Base-by-base conservation (phyloP, 2,797 vertebrate genomes). In the Rhinatrema bivittatum region DNA sequence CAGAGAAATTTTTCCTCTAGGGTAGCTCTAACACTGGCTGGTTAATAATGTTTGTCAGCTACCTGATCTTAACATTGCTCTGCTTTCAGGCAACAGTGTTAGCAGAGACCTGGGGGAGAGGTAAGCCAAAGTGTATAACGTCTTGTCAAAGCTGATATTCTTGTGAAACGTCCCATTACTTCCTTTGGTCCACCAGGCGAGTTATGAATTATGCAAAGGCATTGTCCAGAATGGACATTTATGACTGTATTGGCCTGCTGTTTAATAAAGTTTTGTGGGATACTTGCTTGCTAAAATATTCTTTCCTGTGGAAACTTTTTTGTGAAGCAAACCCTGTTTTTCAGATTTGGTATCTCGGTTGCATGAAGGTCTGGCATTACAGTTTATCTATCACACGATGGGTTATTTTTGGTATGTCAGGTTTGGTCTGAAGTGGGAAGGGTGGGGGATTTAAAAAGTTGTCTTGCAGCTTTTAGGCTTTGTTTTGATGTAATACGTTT, bases 61-160 rank as follows among this genome's bases (percentile, higher is more conserved):
- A 78, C 81, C 79, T 86, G 75, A 72, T 82, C 58, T 72, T 84
- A 68, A 62, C 52, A 47, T 74, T 92, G 53, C 61, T 87, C 74
- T 90, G 78, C 81, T 83, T 88, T 73, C 88, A 89, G 38, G 70
- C 83, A 72, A 76, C 77, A 57, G 56, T 70, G 48, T 65, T 85
- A 77, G 89, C 85, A n/a, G 65, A 87, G 84, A 84, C 80, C 82
- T 62, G 78, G 77, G 72, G 72, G 74, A 64, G 87, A 96, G 94
- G 93, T 95, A 91, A 87, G 90, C 70, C 53, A 65, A 65, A 19
- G n/a, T n/a, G n/a, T 14, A 55, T 54, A 68, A 62, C 52, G 47
- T 70, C 72, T 76, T 59, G 54, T 67, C 72, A 60, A 74, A 74
- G 76, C 52, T 39, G 52, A 15, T 42, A 4, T 5, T 56, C 53